Percentiles rank a stretch among this genome's conserved stretches.
Conservation (phyloP, 1,140 invertebrate species). For the Eufriesea mexicana region DNA sequence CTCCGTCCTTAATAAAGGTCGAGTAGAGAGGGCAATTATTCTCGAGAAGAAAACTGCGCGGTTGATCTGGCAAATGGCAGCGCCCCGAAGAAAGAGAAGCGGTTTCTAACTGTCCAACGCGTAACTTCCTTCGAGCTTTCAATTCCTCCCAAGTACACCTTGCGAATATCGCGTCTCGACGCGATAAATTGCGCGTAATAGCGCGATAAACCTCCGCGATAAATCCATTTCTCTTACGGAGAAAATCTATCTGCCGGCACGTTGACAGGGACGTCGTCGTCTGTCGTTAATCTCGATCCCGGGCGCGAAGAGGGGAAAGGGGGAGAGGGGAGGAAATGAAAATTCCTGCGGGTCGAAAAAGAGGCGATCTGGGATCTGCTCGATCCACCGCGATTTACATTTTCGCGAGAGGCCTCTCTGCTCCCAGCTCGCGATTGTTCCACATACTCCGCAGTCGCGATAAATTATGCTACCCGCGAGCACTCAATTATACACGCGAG, state of each 20-base stretch:
- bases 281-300: slow-evolving; percentile 27
- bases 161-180: slow-evolving; percentile 5
- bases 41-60: too few relatives aligned
- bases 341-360: neutral
- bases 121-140: neutral
- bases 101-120: neutral
- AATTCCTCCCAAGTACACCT: neutral
- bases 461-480: slow-evolving; percentile 61
- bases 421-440: slow-evolving; percentile 54
- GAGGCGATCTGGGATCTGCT: neutral
- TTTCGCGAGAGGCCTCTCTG: neutral
- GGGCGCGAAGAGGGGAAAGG: neutral
- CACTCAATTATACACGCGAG: slow-evolving; percentile 57
- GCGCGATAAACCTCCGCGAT: slow-evolving; percentile 30
- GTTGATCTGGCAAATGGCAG: too few relatives aligned
- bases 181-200: slow-evolving; percentile 33
- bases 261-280: slow-evolving; percentile 2
- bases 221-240: slow-evolving; percentile 26
- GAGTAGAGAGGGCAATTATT: too few relatives aligned
- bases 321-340: neutral
- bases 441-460: slow-evolving; percentile 42
- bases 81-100: too few relatives aligned
- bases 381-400: slow-evolving; percentile 8
- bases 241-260: slow-evolving; percentile 26
- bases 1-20: too few relatives aligned